These are phyloP conservation scores for Alosa alosa DNA, from an alignment of 2,113 vertebrate genomes.

Conservation along the genomic window DNA sequence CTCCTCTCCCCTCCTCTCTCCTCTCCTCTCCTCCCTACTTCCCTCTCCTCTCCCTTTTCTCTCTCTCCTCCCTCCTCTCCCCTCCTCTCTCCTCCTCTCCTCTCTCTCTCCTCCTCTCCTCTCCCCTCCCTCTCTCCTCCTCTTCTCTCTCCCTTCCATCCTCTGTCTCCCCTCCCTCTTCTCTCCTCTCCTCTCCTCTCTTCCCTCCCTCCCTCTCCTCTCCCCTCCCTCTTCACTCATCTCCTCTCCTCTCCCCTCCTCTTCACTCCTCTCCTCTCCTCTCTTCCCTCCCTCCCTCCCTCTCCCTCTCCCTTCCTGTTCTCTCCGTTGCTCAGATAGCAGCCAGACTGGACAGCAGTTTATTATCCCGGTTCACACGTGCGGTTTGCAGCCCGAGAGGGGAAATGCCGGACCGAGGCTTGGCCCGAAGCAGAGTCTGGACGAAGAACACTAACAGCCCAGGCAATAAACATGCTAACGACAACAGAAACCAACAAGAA, in stretches of 20 bases:
- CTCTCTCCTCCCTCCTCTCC: not conserved
- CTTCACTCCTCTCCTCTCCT: not conserved
- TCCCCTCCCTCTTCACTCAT: too few relatives aligned
- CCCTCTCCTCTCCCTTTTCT: too few relatives aligned
- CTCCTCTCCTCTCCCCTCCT: not conserved
- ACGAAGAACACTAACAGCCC: slow-evolving; percentile 12
- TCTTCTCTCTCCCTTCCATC: not conserved
- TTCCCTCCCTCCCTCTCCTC: not conserved
- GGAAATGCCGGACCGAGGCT: not conserved
- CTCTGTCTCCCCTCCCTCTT: not conserved
- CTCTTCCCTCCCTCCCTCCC: not conserved
- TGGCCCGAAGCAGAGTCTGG: slow-evolving; percentile 8
- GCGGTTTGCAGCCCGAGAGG: slow-evolving; percentile 20
- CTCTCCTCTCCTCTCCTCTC: not conserved
- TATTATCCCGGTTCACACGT: slow-evolving; percentile 22
- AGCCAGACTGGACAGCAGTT: slow-evolving; percentile 15
- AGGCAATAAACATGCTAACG: slow-evolving; percentile 24
- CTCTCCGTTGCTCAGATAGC: not conserved
- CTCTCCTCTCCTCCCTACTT: not conserved
- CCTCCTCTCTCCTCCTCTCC: too few relatives aligned
- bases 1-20: too few relatives aligned
- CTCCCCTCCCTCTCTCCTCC: not conserved
- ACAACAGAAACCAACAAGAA: not conserved
- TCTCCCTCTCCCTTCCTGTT: slow-evolving; percentile 4
- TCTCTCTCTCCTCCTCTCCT: not conserved